Evolutionary conservation across 2,797 vertebrate genomes (phyloP).

Genomic region (Serranus cabrilla): DNA sequence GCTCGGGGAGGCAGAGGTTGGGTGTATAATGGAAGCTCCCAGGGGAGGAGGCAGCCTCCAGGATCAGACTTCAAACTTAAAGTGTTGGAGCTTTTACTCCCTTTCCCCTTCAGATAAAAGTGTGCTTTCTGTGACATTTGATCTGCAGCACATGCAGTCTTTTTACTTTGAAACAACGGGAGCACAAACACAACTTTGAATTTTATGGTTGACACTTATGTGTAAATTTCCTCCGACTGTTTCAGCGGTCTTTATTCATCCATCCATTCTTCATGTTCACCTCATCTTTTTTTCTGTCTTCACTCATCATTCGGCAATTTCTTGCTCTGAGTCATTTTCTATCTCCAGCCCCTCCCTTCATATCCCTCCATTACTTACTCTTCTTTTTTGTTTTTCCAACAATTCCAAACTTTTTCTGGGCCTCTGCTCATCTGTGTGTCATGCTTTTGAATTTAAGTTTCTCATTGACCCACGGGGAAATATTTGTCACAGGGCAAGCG

Average conservation of each 20-base stretch:
- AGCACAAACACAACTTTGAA: not conserved
- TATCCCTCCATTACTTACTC: constrained; percentile 22
- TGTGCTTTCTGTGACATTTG: constrained; percentile 16
- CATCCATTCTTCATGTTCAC: constrained; percentile 2
- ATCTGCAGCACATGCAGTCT: constrained; percentile 17
- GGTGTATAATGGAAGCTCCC: constrained; percentile 57
- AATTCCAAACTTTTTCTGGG: constrained; percentile 21
- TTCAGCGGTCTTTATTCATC: not conserved
- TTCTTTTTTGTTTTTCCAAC: constrained; percentile 25
- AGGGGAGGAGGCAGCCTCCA: constrained; percentile 41
- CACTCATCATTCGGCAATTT: constrained; percentile 40
- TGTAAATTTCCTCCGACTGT: not conserved
- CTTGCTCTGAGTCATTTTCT: constrained; percentile 33
- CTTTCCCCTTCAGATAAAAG: constrained; percentile 20
- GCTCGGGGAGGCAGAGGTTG: constrained; percentile 26
- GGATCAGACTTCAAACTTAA: constrained; percentile 49
- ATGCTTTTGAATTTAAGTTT: constrained; percentile 18
- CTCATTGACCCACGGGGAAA: constrained; percentile 28
- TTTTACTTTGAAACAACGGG: not conserved
- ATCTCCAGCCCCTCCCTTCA: constrained; percentile 10
- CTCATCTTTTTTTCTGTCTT: constrained; percentile 13
- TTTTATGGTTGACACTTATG: constrained; percentile 5
- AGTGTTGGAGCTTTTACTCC: constrained; percentile 28
- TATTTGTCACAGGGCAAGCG: constrained; percentile 22
- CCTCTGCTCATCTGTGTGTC: not conserved